Evolutionary conservation across 92 coral and sea anemone genomes (phyloP), one percentile per base, ranked within the genome.

Genomic region (Umimayanthus chanpuru): DNA sequence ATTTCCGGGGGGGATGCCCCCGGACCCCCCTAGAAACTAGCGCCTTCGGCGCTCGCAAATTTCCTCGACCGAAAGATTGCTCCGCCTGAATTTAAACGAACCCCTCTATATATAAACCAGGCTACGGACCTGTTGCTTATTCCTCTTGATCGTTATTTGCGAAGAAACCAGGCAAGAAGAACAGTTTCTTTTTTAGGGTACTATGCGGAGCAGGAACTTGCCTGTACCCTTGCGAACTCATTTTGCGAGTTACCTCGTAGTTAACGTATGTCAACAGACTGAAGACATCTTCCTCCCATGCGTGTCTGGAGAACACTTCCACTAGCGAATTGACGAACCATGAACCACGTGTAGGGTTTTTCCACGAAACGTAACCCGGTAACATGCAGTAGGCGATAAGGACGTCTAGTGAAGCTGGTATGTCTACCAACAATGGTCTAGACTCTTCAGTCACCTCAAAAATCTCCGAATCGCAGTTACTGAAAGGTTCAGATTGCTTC

Each of bases 271-370:
- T 93, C 68, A 90, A 43, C 58, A 93, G 89, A 67, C 93, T 93
- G 14, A 90, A 85, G 38, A 93, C 44, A 90, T 93, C 95, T 79
- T 93, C 95, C 80, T 88, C 82, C 84, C 93, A 93, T 32, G 93
- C 93, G 41, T 90, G 85, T 55, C 88, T 26, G 14, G 91, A 88
- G 66, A 90, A 93, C 29, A 88, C 86, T 0, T 93, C 90, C 5
- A 90, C 91, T 21, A 93, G 61, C 2, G 90, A 15, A 8, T 18
- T 6, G 0, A 90, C 73, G 68, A 21, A 93, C 91, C 91, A 85
- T 5, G 89, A 67, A 28, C 89, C 89, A 6, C 9, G 10, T 26
- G n/a, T 50, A 11, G 12, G 0, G 36, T 82, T 2, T 43, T 74
- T 88, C 3, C 3, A 89, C 0, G 94, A 79, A 2, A 61, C 84